phyloP scores from a whole-genome alignment of 2,797 vertebrate species.

The Pipistrellus kuhlii region DNA sequence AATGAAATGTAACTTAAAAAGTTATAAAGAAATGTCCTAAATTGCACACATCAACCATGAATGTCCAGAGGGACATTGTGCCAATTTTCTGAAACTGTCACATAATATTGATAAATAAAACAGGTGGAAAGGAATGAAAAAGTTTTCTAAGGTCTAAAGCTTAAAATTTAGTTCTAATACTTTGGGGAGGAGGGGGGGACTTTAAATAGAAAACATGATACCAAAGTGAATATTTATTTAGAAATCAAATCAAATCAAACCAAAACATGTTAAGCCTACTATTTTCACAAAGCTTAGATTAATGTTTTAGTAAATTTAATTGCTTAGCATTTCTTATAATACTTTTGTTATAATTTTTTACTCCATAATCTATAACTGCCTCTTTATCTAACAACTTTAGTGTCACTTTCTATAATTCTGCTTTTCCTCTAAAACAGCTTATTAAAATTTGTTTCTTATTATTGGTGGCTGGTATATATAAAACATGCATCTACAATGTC shows the following conservation, averaged over 20 bases:
- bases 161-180: not conserved
- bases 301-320: not conserved
- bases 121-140: not conserved
- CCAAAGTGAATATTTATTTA: not conserved
- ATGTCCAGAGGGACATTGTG: not conserved
- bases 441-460: not conserved
- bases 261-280: not conserved
- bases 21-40: not conserved
- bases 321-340: not conserved
- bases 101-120: constrained; percentile 19
- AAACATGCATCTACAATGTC: not conserved
- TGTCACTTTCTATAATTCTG: constrained; percentile 1
- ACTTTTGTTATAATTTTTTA: not conserved
- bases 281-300: not conserved
- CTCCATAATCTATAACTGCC: not conserved
- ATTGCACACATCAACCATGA: not conserved
- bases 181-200: not conserved
- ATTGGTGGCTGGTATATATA: not conserved
- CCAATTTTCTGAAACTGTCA: constrained; percentile 5
- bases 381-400: constrained; percentile 1
- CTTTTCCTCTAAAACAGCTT: not conserved
- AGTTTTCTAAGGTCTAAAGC: not conserved
- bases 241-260: not conserved
- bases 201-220: constrained; percentile 1
- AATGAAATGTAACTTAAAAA: not conserved